Evolutionary conservation across 2,797 vertebrate genomes (phyloP), one percentile per base, ranked within the genome.

Genomic region (Halcyon smyrnensis): DNA sequence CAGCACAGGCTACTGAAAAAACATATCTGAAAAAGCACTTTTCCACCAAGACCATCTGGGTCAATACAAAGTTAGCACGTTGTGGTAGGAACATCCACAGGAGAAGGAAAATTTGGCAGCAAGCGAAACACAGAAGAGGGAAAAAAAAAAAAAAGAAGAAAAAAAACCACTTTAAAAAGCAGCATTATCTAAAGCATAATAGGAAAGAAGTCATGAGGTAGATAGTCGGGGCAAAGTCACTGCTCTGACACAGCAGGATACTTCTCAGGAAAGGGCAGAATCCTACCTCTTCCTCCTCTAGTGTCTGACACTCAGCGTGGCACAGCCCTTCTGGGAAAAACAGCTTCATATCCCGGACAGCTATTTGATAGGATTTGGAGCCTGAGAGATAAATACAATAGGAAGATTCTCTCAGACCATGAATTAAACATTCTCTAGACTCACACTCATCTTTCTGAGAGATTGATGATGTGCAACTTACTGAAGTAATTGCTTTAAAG

Each of bases 291-390:
- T 98, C 93, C 43, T 96, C 92, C 93, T 96, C 96, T 94, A 97
- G 89, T 6, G 84, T 63, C 80, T 80, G 95, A 59, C 84, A 95
- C 37, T 97, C 70, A 4, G 92, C 54, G 45, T 95, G 97, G 92
- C 98, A 97, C 59, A 98, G 89, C 27, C 98, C 98, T 70, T 98
- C 97, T 78, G 98, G 97, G 84, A 98, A 98, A 93, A 98, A 84
- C 84, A 93, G 79, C 92, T 97, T 98, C 76, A 98, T 89, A 89
- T 98, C 98, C 93, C 51, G 70, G 36, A 98, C 86, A 46, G 98
- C 98, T 83, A 87, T 88, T 34, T 93, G 75, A 90, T 98, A 97
- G 71, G 97, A 98, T 54, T 32, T 50, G n/a, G 98, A 98, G 93
- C 97, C 98, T 98, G 82, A 53, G 67, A 88, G 64, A 95, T 9